Evolutionary conservation across 2,888 invertebrate genomes (phyloP).

Genomic region (Spicauda simplicius): DNA sequence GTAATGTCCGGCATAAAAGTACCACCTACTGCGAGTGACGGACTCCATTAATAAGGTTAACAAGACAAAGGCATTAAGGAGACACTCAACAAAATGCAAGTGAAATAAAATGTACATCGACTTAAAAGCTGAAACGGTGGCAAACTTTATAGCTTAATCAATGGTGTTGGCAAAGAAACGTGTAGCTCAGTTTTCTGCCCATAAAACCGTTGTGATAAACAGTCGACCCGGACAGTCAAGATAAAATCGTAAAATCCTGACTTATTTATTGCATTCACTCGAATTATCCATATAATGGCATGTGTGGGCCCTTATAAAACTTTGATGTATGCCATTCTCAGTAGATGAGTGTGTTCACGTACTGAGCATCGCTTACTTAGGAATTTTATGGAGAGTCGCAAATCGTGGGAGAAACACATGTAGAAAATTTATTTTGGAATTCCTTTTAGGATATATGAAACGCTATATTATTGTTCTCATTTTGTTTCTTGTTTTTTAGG

Average conservation of each 20-base stretch:
- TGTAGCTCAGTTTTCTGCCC: slow-evolving; percentile 47
- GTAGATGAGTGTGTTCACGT: slow-evolving; percentile 45
- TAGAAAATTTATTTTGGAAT: neutral
- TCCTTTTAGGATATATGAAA: too few species aligned
- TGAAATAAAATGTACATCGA: neutral
- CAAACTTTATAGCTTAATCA: slow-evolving; percentile 24
- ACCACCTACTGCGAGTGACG: neutral
- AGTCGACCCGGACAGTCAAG: slow-evolving; percentile 56
- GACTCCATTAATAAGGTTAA: neutral
- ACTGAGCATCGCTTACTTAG: slow-evolving; percentile 20
- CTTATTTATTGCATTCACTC: slow-evolving; percentile 61
- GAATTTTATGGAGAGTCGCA: slow-evolving; percentile 7
- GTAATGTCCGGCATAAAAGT: neutral
- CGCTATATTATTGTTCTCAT: too few species aligned
- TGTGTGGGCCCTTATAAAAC: slow-evolving; percentile 58
- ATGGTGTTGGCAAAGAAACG: slow-evolving; percentile 37
- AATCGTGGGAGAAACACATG: neutral
- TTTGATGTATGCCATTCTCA: slow-evolving; percentile 57
- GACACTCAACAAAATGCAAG: neutral
- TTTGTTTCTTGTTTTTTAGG: too few species aligned
- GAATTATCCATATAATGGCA: slow-evolving; percentile 66
- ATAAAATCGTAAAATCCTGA: slow-evolving; percentile 68
- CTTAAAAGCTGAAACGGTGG: neutral
- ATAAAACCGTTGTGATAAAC: slow-evolving; percentile 65
- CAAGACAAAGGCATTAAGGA: neutral